Conservation (phyloP, 2,113 vertebrate genomes). For the Sceloporus tristichus region DNA sequence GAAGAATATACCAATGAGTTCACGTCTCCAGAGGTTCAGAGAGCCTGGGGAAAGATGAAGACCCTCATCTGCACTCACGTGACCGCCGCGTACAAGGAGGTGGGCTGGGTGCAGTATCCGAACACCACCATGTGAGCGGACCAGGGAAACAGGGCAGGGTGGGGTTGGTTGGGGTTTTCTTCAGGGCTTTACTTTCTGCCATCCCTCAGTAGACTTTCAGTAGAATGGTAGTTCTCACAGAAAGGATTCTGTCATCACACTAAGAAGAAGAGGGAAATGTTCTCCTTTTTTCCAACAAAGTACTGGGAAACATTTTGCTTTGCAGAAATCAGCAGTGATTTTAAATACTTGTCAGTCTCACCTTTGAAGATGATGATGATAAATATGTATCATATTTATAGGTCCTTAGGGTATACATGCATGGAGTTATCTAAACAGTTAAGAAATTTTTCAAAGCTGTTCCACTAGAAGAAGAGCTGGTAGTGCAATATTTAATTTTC, state of each 20-base stretch:
- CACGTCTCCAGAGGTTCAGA: conserved; percentile 84
- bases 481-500: not conserved
- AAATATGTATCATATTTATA: not conserved
- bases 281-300: not conserved
- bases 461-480: not conserved
- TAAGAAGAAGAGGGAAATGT: conserved; percentile 19
- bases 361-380: not conserved
- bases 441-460: not conserved
- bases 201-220: conserved; percentile 50
- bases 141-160: conserved; percentile 54
- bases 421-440: not conserved
- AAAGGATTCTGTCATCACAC: conserved; percentile 59
- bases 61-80: conserved; percentile 91
- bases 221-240: conserved; percentile 19
- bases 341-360: not conserved
- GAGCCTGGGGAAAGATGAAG: conserved; percentile 93
- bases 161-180: conserved; percentile 56
- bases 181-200: conserved; percentile 64
- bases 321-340: conserved; percentile 23
- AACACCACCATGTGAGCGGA: conserved; percentile 88
- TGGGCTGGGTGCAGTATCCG: conserved; percentile 95
- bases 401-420: not conserved
- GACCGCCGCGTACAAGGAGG: conserved; percentile 93
- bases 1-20: conserved; percentile 92
- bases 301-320: conserved; percentile 4